These are phyloP conservation scores for Eulemur rufifrons DNA, from an alignment of 2,113 vertebrate species.

Conservation along the genomic window DNA sequence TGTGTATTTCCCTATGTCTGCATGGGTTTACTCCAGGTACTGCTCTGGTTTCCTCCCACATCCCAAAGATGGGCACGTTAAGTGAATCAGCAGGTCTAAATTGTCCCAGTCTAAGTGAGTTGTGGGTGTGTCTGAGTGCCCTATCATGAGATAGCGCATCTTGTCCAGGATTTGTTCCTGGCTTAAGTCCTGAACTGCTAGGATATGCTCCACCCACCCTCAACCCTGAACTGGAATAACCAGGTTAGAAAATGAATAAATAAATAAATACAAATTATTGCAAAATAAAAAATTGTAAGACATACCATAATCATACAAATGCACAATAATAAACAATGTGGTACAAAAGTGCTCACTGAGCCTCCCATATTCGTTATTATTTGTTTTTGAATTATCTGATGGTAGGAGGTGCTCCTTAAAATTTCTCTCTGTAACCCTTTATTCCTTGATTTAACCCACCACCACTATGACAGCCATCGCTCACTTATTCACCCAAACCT, in stretches of 20 bases:
- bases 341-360: not conserved
- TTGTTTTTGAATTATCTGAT: not conserved
- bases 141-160: not conserved
- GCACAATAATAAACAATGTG: not conserved
- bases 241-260: not conserved
- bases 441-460: not conserved
- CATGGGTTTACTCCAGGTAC: not conserved
- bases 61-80: not conserved
- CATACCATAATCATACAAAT: not conserved
- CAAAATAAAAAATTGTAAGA: not conserved
- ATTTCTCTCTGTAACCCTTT: not conserved
- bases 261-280: not conserved
- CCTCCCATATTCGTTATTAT: not conserved
- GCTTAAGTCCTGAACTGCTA: not conserved
- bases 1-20: not conserved
- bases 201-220: not conserved
- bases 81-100: not conserved
- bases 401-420: not conserved
- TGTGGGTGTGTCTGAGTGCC: not conserved
- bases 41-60: not conserved
- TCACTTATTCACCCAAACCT: not conserved
- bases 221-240: not conserved
- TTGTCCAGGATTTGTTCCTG: not conserved
- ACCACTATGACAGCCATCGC: not conserved
- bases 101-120: not conserved